phyloP scores from a whole-genome alignment of 2,113 vertebrate genomes.

The Andinoacara biseriatus region DNA sequence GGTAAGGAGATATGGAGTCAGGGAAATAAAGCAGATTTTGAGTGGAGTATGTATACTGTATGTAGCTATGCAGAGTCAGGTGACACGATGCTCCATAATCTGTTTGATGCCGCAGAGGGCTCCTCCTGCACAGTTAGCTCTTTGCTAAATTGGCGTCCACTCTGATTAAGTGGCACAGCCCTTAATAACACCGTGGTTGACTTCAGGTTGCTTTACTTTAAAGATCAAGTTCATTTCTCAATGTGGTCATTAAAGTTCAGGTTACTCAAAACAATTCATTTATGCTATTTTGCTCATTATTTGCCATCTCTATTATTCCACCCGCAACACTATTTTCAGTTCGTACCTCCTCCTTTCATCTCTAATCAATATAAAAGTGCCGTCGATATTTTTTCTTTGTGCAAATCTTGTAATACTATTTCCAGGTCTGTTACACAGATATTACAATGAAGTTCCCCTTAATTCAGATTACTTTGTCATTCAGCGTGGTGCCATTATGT shows the following conservation, averaged over 20 bases:
- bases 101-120: slow-evolving; percentile 54
- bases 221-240: slow-evolving; percentile 83
- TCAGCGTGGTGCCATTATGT: slow-evolving; percentile 63
- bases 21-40: slow-evolving; percentile 56
- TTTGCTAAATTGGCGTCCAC: slow-evolving; percentile 64
- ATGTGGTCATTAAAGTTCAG: slow-evolving; percentile 69
- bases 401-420: slow-evolving; percentile 40
- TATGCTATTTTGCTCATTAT: slow-evolving; percentile 8
- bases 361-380: slow-evolving; percentile 27
- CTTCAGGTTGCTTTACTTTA: slow-evolving; percentile 70
- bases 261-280: slow-evolving; percentile 67
- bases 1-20: slow-evolving; percentile 53
- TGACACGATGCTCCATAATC: slow-evolving; percentile 49
- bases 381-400: slow-evolving; percentile 31
- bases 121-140: slow-evolving; percentile 67
- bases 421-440: slow-evolving; percentile 33
- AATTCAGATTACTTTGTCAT: slow-evolving; percentile 68
- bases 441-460: slow-evolving; percentile 46
- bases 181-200: slow-evolving; percentile 67
- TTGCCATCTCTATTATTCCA: background rate
- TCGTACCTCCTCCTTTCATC: slow-evolving; percentile 8
- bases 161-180: slow-evolving; percentile 76
- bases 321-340: background rate
- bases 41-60: slow-evolving; percentile 26
- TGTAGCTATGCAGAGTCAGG: slow-evolving; percentile 30